Evolutionary conservation across 2,888 invertebrate species (phyloP).

Genomic region (Epinotia brunnichana): DNA sequence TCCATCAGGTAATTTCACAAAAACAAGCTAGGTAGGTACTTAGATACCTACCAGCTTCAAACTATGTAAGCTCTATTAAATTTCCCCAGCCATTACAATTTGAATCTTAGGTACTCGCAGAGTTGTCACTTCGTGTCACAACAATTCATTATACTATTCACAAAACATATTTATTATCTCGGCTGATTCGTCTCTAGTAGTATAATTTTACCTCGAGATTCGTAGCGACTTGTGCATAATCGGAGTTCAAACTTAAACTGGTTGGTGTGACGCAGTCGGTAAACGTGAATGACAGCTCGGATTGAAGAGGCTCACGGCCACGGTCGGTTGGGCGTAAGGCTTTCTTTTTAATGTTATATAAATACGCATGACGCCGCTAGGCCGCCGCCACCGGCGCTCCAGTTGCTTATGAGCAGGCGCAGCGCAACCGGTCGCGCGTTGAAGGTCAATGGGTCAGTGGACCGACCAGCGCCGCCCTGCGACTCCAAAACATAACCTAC

Average conservation of each 20-base stretch:
- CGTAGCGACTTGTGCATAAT: neutral
- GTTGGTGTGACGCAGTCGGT: neutral
- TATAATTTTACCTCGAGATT: neutral
- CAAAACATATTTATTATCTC: neutral
- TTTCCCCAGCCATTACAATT: conserved; percentile 12
- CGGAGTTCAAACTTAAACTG: conserved; percentile 7
- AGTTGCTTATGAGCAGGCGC: conserved; percentile 61
- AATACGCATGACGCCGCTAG: conserved; percentile 49
- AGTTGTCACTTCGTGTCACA: conserved; percentile 9
- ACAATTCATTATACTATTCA: conserved; percentile 9
- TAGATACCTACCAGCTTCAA: neutral
- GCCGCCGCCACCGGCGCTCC: conserved; percentile 58
- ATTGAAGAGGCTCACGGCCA: conserved; percentile 41
- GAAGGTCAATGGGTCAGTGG: conserved; percentile 79
- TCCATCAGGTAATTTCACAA: neutral
- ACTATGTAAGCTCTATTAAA: conserved; percentile 7
- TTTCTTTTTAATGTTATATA: conserved; percentile 62
- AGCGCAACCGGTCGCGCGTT: conserved; percentile 69
- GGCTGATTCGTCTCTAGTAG: neutral
- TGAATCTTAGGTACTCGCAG: conserved; percentile 3
- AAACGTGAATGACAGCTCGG: neutral
- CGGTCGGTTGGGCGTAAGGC: conserved; percentile 47
- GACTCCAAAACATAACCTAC: conserved; percentile 33
- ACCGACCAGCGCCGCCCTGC: conserved; percentile 49
- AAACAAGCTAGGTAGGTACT: neutral